Evolutionary conservation across 2,888 invertebrate species (phyloP).

Genomic region (Eupeodes luniger): DNA sequence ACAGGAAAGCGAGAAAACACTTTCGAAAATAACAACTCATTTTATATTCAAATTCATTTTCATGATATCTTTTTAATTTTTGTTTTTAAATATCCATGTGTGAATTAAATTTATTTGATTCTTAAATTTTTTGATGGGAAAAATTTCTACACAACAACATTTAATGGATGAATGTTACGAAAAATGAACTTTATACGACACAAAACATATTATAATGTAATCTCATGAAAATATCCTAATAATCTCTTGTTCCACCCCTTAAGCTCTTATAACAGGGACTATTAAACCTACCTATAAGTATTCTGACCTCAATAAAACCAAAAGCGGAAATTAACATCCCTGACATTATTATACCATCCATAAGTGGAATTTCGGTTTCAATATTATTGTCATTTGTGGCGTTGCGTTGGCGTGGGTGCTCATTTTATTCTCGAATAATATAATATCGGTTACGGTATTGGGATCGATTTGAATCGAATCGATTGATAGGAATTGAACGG

Average conservation of each 20-base stretch:
- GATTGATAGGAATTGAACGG: constrained; percentile 39
- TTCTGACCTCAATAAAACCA: constrained; percentile 48
- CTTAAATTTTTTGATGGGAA: background rate
- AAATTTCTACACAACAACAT: constrained; percentile 3
- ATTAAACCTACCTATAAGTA: constrained; percentile 12
- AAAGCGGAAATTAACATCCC: constrained; percentile 55
- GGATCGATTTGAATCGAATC: background rate
- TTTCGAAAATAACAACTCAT: constrained; percentile 8
- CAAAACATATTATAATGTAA: constrained; percentile 8
- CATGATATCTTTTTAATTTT: no score
- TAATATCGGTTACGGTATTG: background rate
- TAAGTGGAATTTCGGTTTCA: constrained; percentile 29
- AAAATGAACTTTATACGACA: constrained; percentile 13
- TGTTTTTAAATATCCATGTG: background rate
- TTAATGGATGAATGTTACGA: constrained; percentile 26
- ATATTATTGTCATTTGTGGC: constrained; percentile 11
- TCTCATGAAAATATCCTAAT: constrained; percentile 24
- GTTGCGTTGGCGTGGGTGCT: constrained; percentile 3
- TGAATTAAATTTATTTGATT: no score
- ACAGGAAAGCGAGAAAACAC: background rate
- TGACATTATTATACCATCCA: constrained; percentile 14
- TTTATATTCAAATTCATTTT: constrained; percentile 2
- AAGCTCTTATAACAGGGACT: background rate
- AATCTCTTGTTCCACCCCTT: background rate
- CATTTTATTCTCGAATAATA: constrained; percentile 16